phyloP scores from a whole-genome alignment of 2,888 invertebrate species.

The Lepas anatifera region DNA sequence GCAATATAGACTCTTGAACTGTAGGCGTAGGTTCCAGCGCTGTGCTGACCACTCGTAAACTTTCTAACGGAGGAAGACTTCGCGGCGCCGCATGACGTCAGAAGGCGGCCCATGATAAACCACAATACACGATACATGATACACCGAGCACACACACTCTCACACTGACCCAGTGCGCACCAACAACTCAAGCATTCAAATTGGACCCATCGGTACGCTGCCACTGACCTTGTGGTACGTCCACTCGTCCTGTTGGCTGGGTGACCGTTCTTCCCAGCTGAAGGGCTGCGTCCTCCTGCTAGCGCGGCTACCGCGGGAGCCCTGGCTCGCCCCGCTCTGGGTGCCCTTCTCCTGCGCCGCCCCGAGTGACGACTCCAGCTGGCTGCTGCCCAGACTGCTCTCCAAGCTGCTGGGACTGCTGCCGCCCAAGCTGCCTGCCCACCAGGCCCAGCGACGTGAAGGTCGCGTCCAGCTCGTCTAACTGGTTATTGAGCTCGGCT shows the following conservation, averaged over 20 bases:
- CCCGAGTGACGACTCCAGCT: conserved; percentile 8
- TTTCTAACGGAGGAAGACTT: no score
- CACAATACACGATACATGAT: no score
- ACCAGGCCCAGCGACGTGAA: conserved; percentile 25
- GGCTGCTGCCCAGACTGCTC: neutral
- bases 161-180: no score
- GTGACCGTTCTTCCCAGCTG: conserved; percentile 19
- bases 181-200: no score
- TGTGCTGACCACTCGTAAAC: no score
- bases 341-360: neutral
- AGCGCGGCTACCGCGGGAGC: neutral
- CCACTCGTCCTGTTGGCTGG: conserved; percentile 20
- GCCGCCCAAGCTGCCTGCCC: conserved; percentile 18
- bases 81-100: no score
- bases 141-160: no score
- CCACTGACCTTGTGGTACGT: conserved; percentile 17
- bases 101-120: no score
- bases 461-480: conserved; percentile 23
- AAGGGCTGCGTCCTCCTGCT: conserved; percentile 20
- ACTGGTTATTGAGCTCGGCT: conserved; percentile 20
- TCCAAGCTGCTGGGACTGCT: conserved; percentile 13
- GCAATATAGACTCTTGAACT: no score
- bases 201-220: no score
- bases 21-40: no score
- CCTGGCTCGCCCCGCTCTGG: neutral